Percentiles rank a stretch among this genome's conserved stretches.
Evolutionary conservation across 2,113 vertebrate genomes (phyloP).

Genomic region (Mus pahari): DNA sequence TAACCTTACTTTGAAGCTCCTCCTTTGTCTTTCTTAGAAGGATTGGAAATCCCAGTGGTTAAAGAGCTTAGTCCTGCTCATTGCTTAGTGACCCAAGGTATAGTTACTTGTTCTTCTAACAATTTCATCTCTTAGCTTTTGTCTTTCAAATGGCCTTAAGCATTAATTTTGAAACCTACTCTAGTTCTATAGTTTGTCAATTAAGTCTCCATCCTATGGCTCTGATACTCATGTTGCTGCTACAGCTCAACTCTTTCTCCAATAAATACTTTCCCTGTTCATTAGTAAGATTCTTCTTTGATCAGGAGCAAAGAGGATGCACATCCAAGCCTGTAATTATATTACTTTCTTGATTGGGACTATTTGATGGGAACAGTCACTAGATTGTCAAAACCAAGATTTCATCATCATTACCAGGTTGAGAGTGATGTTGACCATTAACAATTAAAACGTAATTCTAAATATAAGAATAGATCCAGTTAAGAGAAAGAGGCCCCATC

Average conservation of each 20-base stretch:
- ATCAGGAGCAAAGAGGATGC: background rate
- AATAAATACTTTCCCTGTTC: background rate
- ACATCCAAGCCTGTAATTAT: background rate
- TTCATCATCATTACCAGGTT: background rate
- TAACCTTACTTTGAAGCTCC: background rate
- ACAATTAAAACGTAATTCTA: conserved; percentile 36
- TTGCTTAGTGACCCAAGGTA: background rate
- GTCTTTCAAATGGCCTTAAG: background rate
- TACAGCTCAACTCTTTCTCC: background rate
- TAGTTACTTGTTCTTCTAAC: background rate
- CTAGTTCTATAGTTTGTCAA: fast-evolving
- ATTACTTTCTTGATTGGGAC: background rate
- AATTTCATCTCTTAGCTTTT: background rate
- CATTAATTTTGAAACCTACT: background rate
- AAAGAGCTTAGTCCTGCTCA: background rate
- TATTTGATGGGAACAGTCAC: background rate
- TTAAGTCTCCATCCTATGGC: background rate
- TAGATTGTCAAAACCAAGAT: background rate
- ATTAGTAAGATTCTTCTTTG: background rate
- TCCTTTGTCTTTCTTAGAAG: background rate
- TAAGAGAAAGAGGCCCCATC: background rate
- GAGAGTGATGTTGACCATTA: background rate
- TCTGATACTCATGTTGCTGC: background rate
- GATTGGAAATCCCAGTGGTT: background rate
- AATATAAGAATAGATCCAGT: background rate